These are phyloP conservation scores for Gobionotothen gibberifrons DNA, from an alignment of 2,797 vertebrate genomes.

Conservation along the genomic window DNA sequence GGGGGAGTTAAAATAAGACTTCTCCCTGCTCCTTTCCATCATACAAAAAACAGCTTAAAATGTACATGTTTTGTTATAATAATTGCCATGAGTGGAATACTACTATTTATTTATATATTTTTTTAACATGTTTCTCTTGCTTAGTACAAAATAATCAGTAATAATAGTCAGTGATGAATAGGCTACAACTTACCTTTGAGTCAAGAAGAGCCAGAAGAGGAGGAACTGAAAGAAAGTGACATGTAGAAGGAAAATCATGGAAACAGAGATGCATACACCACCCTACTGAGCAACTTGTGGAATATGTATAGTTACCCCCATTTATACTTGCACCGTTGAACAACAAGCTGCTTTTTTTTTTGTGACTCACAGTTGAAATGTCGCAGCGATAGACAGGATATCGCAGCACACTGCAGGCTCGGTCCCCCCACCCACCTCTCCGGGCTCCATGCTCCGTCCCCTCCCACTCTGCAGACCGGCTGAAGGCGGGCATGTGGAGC, in stretches of 20 bases:
- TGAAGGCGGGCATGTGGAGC: conserved; percentile 56
- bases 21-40: no score
- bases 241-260: not conserved
- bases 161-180: not conserved
- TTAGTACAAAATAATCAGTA: not conserved
- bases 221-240: not conserved
- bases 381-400: not conserved
- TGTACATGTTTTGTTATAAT: no score
- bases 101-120: no score
- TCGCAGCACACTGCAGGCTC: not conserved
- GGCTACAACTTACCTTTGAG: not conserved
- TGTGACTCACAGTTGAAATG: not conserved
- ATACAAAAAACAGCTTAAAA: no score
- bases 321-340: not conserved
- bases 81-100: no score
- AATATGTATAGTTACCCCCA: not conserved
- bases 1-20: no score
- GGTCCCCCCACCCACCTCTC: not conserved
- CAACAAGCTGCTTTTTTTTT: not conserved
- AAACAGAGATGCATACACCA: not conserved
- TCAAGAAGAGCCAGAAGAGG: not conserved
- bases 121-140: not conserved
- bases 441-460: conserved; percentile 13
- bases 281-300: no score
- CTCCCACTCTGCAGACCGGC: conserved; percentile 36